Conservation (phyloP, 2,113 vertebrate species). For the Chaetorhynchus papuensis region DNA sequence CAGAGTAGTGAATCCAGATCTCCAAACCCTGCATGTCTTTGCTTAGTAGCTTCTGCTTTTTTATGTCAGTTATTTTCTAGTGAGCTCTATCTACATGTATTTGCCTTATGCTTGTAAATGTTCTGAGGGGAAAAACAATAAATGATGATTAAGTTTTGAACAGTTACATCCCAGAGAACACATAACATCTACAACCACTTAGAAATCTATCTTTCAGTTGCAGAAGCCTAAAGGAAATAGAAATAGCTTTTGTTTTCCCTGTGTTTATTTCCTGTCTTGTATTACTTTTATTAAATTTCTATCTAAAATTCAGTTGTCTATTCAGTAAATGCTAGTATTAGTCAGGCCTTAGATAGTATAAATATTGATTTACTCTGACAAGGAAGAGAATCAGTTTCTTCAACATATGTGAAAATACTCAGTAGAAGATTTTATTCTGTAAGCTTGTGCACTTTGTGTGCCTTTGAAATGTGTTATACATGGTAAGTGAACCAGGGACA, state of each 20-base stretch:
- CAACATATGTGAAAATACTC: not conserved
- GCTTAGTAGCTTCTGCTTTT: not conserved
- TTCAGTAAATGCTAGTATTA: constrained; percentile 65
- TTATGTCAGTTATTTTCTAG: not conserved
- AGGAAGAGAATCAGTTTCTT: constrained; percentile 11
- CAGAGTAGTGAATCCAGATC: not conserved
- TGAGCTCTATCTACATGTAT: not conserved
- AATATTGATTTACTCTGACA: constrained; percentile 64
- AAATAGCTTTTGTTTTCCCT: constrained; percentile 26
- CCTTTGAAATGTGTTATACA: constrained; percentile 4
- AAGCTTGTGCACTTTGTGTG: not conserved
- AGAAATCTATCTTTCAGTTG: not conserved
- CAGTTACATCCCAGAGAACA: not conserved
- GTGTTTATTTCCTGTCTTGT: constrained; percentile 44
- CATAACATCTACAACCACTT: not conserved
- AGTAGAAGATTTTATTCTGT: constrained; percentile 20
- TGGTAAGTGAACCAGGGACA: not conserved
- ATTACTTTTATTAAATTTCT: constrained; percentile 58
- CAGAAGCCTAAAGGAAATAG: constrained; percentile 20
- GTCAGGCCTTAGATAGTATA: constrained; percentile 54
- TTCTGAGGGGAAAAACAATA: not conserved
- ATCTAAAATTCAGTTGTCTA: constrained; percentile 51
- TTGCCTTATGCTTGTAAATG: not conserved
- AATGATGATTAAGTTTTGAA: not conserved
- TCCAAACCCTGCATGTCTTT: not conserved